phyloP scores from a whole-genome alignment of 2,797 vertebrate species.

The Enteromius viviparus region DNA sequence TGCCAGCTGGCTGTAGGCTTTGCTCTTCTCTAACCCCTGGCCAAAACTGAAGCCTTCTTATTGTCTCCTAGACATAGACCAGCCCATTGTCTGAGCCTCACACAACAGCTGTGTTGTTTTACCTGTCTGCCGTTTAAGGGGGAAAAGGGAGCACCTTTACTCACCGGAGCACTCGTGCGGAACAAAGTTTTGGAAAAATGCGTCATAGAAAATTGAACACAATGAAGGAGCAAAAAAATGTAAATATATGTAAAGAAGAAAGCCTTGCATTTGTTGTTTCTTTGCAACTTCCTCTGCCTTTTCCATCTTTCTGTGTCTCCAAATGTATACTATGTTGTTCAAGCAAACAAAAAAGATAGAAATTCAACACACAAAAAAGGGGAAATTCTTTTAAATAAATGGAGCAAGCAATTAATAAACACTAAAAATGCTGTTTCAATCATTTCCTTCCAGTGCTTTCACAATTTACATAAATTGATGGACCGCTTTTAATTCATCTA shows the following conservation, averaged over 20 bases:
- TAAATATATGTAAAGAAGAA: not conserved
- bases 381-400: not conserved
- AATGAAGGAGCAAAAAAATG: not conserved
- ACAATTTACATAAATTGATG: not conserved
- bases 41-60: conserved; percentile 46
- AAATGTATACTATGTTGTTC: not conserved
- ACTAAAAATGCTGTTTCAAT: not conserved
- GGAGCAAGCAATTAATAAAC: not conserved
- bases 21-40: conserved; percentile 44
- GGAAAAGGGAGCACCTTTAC: conserved; percentile 33
- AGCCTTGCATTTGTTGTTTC: not conserved
- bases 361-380: not conserved
- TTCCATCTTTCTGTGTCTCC: not conserved
- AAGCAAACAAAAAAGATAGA: not conserved
- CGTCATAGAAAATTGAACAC: conserved; percentile 41
- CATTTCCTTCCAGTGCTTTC: not conserved
- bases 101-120: conserved; percentile 57
- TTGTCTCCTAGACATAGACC: conserved; percentile 48
- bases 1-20: conserved; percentile 57
- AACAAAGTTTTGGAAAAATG: conserved; percentile 20
- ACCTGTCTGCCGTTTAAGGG: conserved; percentile 32
- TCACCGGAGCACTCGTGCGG: conserved; percentile 17
- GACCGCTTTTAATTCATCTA: not conserved
- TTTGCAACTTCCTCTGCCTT: conserved; percentile 1
- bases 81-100: conserved; percentile 53